These are phyloP conservation scores for Littorina saxatilis DNA, from an alignment of 1,140 invertebrate genomes.

Conservation along the genomic window DNA sequence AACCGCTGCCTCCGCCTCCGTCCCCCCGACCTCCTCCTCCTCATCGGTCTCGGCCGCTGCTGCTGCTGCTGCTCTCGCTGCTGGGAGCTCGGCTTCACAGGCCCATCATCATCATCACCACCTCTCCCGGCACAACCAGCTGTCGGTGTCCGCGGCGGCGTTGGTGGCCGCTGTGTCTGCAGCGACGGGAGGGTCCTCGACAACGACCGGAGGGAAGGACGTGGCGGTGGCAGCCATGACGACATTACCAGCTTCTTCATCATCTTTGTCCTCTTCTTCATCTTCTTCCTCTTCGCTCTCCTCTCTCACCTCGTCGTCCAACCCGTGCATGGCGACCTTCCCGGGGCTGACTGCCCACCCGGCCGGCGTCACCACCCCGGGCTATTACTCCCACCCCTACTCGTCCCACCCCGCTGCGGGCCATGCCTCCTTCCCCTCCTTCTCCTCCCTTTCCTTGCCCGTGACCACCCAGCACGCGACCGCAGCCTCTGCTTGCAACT, in stretches of 20 bases:
- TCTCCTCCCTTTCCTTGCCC: too few species aligned
- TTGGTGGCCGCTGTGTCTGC: background rate
- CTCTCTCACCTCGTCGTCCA: background rate
- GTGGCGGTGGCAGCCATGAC: slow-evolving; percentile 14
- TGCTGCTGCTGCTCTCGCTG: too few species aligned
- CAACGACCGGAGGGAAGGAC: background rate
- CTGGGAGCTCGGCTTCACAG: background rate
- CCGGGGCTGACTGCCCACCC: background rate
- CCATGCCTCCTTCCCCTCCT: background rate
- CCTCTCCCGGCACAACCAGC: background rate
- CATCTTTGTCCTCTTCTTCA: background rate
- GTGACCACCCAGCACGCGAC: background rate
- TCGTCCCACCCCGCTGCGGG: background rate
- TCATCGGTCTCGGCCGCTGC: background rate
- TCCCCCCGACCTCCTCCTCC: background rate
- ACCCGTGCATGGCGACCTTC: background rate
- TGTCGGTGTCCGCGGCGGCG: background rate
- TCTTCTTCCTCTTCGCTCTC: background rate
- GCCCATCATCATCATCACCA: background rate
- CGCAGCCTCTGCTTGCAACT: background rate
- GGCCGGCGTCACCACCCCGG: background rate
- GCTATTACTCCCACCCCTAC: background rate
- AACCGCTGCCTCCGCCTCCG: slow-evolving; percentile 12
- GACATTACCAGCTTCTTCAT: background rate
- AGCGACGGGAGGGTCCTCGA: background rate